A percentile compares a stretch with the other conserved stretches of the same genome.
Evolutionary conservation across 2,888 invertebrate species (phyloP).

Genomic region (Liodrosophila aerea): DNA sequence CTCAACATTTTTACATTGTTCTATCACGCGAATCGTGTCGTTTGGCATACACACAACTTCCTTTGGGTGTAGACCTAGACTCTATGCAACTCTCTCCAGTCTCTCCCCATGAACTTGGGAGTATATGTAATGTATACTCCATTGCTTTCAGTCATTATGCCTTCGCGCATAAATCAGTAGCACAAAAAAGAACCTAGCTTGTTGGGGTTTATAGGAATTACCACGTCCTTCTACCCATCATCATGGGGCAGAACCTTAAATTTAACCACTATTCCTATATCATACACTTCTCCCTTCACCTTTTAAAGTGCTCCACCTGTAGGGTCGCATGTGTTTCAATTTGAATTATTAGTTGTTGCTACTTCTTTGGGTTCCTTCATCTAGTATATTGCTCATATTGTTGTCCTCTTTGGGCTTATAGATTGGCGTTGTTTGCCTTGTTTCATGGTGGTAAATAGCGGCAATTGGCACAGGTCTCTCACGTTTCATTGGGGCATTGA

Average conservation of each 20-base stretch:
- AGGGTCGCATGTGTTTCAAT: slow-evolving; percentile 68
- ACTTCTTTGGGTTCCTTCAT: slow-evolving; percentile 16
- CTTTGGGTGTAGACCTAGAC: slow-evolving; percentile 46
- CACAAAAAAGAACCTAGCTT: slow-evolving; percentile 49
- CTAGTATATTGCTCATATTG: slow-evolving; percentile 27
- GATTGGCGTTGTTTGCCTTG: slow-evolving; percentile 63
- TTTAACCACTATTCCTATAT: slow-evolving; percentile 5
- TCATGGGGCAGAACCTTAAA: slow-evolving; percentile 5
- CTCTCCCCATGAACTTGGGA: slow-evolving; percentile 15
- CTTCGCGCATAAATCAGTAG: slow-evolving; percentile 61
- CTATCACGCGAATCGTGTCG: slow-evolving; percentile 76
- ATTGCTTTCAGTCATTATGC: slow-evolving; percentile 70
- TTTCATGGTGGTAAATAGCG: slow-evolving; percentile 63
- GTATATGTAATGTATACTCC: slow-evolving; percentile 64
- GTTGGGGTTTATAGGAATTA: slow-evolving; percentile 22
- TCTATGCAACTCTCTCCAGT: neutral
- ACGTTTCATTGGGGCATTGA: slow-evolving; percentile 36
- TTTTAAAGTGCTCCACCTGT: slow-evolving; percentile 8
- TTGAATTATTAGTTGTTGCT: slow-evolving; percentile 65
- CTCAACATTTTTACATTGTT: slow-evolving; percentile 76
- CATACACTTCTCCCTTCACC: slow-evolving; percentile 8
- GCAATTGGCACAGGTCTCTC: slow-evolving; percentile 41
- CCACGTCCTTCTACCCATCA: neutral
- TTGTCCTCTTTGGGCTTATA: slow-evolving; percentile 37
- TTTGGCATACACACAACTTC: slow-evolving; percentile 35